Base-by-base conservation (phyloP, 2,797 vertebrate species). In the Galagoides demidoff region DNA sequence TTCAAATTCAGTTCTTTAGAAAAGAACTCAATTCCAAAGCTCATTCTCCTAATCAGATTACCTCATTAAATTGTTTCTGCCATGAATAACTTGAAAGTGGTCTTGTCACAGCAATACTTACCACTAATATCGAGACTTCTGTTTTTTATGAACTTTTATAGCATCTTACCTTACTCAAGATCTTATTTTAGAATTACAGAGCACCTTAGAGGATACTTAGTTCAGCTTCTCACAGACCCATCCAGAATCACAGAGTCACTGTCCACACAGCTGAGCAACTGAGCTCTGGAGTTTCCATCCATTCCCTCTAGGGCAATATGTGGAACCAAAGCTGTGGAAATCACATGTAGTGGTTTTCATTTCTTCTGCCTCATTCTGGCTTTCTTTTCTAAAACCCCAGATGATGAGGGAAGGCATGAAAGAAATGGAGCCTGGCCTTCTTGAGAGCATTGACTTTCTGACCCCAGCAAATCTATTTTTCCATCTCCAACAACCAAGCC, bases 391-490 rank as follows among this genome's bases (percentile, higher is more conserved):
- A 85, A 74, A 95, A 92, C 17, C 20, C 57, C 10, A 77, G 79
- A 79, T 70, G 29, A 83, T 2, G 5, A 85, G 17, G 45, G 59
- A 70, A 92, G 12, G 17, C 29, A 57, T 13, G 25, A 43, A 87
- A 79, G 17, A 74, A 45, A 73, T 13, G 14, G 27, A 68, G 11
- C 19, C 20, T 57, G 25, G 63, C n/a, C 27, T 43, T 16, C 34
- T 49, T 92, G 16, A 59, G 31, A 14, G 39, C 63, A 97, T 96
- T 94, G 64, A 31, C 14, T 77, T 83, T 91, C 49, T 34, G 13
- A 63, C 7, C 37, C 82, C 22, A 93, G 64, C 5, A 86, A 59
- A 85, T 20, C 37, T 95, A 37, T 31, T 95, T 97, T 96, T 90
- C 85, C 45, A 63, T n/a, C n/a, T 22, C n/a, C 85, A 85, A 95